These are phyloP conservation scores for Patiria miniata DNA, from an alignment of 35 echinoderm and acorn worm genomes.

Conservation along the genomic window DNA sequence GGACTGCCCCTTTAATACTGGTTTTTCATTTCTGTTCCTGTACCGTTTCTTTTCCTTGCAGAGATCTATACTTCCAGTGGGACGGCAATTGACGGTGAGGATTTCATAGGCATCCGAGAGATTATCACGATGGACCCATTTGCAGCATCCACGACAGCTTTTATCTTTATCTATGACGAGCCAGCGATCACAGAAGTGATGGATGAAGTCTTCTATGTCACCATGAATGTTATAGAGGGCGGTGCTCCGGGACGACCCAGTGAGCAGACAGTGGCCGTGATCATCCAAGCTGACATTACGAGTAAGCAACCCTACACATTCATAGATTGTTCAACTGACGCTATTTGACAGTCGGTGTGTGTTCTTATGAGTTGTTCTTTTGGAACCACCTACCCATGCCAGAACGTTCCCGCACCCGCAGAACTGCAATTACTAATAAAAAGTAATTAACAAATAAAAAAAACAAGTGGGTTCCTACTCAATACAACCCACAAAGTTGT, in stretches of 20 bases:
- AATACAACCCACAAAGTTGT: too few relatives aligned
- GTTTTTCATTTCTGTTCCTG: not conserved
- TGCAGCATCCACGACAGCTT: too few relatives aligned
- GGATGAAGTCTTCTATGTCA: not conserved
- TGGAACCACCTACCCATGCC: too few relatives aligned
- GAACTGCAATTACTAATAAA: too few relatives aligned
- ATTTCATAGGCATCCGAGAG: not conserved
- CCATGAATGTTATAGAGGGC: not conserved
- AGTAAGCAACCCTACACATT: too few relatives aligned
- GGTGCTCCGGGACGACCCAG: not conserved
- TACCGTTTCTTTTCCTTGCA: not conserved
- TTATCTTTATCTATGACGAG: not conserved
- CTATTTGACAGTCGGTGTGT: too few relatives aligned
- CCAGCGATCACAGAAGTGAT: not conserved
- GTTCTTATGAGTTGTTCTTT: too few relatives aligned
- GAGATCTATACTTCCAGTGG: not conserved
- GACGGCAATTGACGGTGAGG: not conserved
- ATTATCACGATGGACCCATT: not conserved
- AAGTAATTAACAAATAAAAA: too few relatives aligned
- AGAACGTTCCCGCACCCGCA: too few relatives aligned
- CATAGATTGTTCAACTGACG: too few relatives aligned
- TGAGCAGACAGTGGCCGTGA: not conserved
- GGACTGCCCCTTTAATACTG: too few relatives aligned
- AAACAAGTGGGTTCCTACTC: too few relatives aligned
- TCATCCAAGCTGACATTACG: not conserved